Base-by-base conservation (phyloP, 2,888 invertebrate species). In the Gonocerus acuteangulatus region DNA sequence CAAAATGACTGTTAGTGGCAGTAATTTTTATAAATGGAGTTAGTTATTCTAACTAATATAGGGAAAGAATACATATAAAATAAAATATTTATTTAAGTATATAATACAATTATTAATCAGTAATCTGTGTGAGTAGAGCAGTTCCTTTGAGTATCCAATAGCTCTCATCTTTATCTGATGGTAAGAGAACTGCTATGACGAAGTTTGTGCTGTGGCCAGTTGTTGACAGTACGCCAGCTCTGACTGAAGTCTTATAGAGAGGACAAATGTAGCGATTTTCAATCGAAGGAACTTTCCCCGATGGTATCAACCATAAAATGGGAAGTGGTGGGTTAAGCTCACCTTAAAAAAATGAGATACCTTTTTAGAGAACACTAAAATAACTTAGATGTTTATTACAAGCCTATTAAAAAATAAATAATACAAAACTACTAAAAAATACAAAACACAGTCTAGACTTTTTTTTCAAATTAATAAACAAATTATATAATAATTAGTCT, bases 201-300 rank as follows among this genome's bases (percentile, higher is more conserved):
- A 93, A 94, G 77, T 94, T 94, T 1, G 93, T 94, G 69, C 92
- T 93, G 75, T 93, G 93, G 0, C 94, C 94, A 1, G 93, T 94
- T 0, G 93, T 94, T 6, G 92, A 92, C 13, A 94, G 78, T 0
- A 83, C 82, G 44, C 94, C 94, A 19, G 92, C 89, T 62, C 94
- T 79, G 67, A 87, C 84, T 32, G 89, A 85, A 0, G 94, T 94
- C 76, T 93, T 94, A 74, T 94, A 94, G 13, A 94, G 76, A 0
- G 94, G 94, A 18, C 86, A 82, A 57, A 81, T 77, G 72, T 90
- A 90, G 69, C 87, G 76, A 13, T 54, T 47, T 1, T 51, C 34
- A 2, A 16, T 32, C 16, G 42, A 51, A 2, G 52, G 59, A 9
- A 51, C 74, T 69, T 77, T 78, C 45, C 80, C 76, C 62, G 82